Evolutionary conservation across 2,113 vertebrate species (phyloP).

Genomic region (Corydoras sp.): DNA sequence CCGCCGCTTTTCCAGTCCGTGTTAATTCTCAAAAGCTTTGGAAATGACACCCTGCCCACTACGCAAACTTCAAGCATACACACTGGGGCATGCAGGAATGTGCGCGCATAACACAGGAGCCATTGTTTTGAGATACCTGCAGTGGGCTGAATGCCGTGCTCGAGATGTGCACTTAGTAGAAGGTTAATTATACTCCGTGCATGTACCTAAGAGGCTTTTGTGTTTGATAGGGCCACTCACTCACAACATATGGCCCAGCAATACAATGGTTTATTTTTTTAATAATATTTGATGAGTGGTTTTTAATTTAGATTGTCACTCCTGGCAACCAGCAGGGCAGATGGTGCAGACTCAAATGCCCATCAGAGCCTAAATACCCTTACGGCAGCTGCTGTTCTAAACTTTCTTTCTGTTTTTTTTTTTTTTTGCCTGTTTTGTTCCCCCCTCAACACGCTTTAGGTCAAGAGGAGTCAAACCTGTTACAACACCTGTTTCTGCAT

Average conservation of each 20-base stretch:
- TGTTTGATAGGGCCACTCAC: constrained; percentile 51
- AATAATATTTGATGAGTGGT: constrained; percentile 70
- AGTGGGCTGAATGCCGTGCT: constrained; percentile 7
- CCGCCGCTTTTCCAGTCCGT: constrained; percentile 14
- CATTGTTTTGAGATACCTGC: constrained; percentile 32
- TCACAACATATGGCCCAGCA: constrained; percentile 68
- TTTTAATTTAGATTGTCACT: constrained; percentile 89
- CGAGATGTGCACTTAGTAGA: constrained; percentile 6
- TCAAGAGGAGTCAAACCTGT: constrained; percentile 91
- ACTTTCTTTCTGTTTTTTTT: constrained; percentile 59
- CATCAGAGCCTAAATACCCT: constrained; percentile 75
- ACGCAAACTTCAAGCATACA: constrained; percentile 9
- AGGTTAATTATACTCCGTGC: constrained; percentile 34
- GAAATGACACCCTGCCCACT: constrained; percentile 1
- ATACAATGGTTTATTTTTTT: constrained; percentile 76
- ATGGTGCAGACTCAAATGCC: constrained; percentile 80
- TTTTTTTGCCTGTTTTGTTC: constrained; percentile 33
- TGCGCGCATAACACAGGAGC: constrained; percentile 32
- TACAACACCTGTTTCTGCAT: constrained; percentile 88
- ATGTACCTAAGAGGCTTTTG: constrained; percentile 31
- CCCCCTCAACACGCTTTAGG: constrained; percentile 63
- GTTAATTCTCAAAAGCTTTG: constrained; percentile 5
- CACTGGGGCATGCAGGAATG: constrained; percentile 34
- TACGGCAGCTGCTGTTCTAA: constrained; percentile 84
- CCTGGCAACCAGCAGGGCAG: constrained; percentile 76